These are phyloP conservation scores for Neolamprologus modestus DNA, from an alignment of 2,113 vertebrate species.

Conservation along the genomic window DNA sequence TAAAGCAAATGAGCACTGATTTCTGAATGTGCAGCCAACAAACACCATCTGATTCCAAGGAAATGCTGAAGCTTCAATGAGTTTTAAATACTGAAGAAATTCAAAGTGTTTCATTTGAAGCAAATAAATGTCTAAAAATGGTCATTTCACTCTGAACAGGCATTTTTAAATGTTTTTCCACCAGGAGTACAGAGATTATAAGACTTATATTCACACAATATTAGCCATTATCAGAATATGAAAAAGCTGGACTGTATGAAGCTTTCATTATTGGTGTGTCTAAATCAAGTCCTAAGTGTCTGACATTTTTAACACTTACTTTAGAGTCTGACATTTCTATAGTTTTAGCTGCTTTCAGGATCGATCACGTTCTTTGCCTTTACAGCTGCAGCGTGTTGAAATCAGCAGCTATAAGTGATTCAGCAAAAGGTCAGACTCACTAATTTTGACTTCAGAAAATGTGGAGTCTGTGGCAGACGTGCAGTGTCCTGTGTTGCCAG, in stretches of 20 bases:
- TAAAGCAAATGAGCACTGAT: background rate
- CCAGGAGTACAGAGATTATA: background rate
- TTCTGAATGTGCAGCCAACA: background rate
- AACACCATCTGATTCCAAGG: background rate
- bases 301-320: background rate
- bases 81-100: background rate
- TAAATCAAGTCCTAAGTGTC: background rate
- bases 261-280: accelerated
- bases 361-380: background rate
- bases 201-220: background rate
- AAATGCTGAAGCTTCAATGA: background rate
- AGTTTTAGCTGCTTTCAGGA: background rate
- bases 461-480: accelerated
- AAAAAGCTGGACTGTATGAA: accelerated
- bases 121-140: accelerated
- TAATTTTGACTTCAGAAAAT: background rate
- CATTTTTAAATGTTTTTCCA: accelerated
- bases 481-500: background rate
- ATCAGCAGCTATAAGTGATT: background rate
- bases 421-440: background rate
- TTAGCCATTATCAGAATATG: background rate
- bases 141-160: background rate
- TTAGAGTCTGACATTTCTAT: background rate
- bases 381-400: background rate
- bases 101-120: background rate